A percentile compares a stretch with the other conserved stretches of the same genome.
phyloP scores from a whole-genome alignment of 30 jellyfish, hydroid and myxozoan genomes.

The Cassiopea xamachana region DNA sequence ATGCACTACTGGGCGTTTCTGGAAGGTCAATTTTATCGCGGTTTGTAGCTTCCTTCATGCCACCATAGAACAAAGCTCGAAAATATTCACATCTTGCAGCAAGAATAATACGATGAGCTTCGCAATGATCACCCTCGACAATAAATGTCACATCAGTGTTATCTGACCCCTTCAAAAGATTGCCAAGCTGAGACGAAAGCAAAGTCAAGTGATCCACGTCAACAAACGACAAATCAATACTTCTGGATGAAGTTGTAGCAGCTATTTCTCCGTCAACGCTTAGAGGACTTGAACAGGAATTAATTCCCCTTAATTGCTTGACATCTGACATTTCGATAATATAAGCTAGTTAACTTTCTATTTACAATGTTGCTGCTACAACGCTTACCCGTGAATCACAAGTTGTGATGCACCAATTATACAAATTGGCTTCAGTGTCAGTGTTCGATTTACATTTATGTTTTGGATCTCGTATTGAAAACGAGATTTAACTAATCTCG shows the following conservation, averaged over 20 bases:
- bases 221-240: constrained; percentile 38
- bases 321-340: constrained; percentile 18
- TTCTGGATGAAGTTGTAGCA: constrained; percentile 1
- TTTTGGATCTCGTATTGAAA: too few species aligned
- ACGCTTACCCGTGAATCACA: too few species aligned
- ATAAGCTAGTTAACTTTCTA: too few species aligned
- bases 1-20: constrained; percentile 83
- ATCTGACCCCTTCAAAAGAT: constrained; percentile 76
- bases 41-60: constrained; percentile 85
- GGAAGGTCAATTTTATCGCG: constrained; percentile 67
- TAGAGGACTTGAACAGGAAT: constrained; percentile 18
- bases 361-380: too few species aligned
- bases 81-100: constrained; percentile 96
- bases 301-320: background rate
- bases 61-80: constrained; percentile 94
- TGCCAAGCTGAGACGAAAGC: constrained; percentile 84
- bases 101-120: constrained; percentile 79
- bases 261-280: constrained; percentile 29
- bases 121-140: constrained; percentile 79
- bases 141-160: constrained; percentile 86
- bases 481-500: too few species aligned
- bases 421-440: too few species aligned
- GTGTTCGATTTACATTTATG: too few species aligned
- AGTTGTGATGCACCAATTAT: too few species aligned
- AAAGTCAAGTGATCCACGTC: constrained; percentile 80